These are phyloP conservation scores for Coluber constrictor DNA, from an alignment of 2,797 vertebrate species.

Conservation along the genomic window DNA sequence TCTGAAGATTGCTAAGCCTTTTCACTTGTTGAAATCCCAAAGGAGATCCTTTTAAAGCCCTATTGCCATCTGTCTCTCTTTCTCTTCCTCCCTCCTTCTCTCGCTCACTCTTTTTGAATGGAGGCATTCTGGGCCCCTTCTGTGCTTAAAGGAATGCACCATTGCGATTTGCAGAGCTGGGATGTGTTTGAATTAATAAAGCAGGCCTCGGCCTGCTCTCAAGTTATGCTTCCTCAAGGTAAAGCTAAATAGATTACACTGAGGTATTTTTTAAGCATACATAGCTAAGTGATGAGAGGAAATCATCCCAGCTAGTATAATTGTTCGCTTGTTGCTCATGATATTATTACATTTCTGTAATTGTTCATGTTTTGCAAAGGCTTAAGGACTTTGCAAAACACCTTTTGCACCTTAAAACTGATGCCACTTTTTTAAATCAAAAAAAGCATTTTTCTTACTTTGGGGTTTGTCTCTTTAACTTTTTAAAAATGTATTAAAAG, in stretches of 20 bases:
- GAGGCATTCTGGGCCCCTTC: background rate
- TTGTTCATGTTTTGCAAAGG: background rate
- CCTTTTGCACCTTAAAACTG: background rate
- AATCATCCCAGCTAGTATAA: background rate
- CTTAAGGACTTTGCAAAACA: too few species aligned
- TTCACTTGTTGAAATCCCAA: conserved; percentile 20
- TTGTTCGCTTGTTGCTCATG: background rate
- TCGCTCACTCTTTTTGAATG: background rate
- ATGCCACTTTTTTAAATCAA: background rate
- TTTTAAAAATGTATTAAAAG: background rate
- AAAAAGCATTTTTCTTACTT: background rate
- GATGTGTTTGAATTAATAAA: background rate
- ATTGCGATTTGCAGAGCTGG: background rate
- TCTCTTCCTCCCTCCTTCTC: conserved; percentile 3
- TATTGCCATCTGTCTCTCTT: background rate
- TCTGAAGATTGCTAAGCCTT: background rate
- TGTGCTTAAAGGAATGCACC: background rate
- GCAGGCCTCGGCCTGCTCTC: background rate
- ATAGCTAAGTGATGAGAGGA: background rate
- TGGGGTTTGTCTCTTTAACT: background rate
- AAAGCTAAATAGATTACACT: background rate
- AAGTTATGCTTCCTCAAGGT: background rate
- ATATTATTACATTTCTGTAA: background rate
- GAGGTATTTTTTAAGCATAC: background rate
- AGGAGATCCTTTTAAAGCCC: background rate